Base-by-base conservation (phyloP, 2,113 vertebrate genomes). In the Syngnathus typhle region DNA sequence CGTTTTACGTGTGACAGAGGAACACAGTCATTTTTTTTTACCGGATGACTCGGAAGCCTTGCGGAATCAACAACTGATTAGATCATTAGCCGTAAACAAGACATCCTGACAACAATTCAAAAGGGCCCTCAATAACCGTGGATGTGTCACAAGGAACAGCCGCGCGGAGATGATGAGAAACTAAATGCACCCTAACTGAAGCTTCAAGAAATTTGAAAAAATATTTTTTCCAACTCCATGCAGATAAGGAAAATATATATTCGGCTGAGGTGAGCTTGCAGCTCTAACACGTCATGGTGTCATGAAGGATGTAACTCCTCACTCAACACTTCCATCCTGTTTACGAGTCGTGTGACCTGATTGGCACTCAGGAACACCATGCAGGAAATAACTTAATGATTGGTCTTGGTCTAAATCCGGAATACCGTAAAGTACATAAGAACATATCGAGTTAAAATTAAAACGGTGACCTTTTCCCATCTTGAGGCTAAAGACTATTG, bases 311-410 rank as follows among this genome's bases (percentile, higher is more conserved):
- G 87, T 90, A 89, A 91, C 89, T 86, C 79, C 79, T 90, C 90
- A 90, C 82, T 90, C 89, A 88, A 80, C 85, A 80, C 82, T 87
- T 84, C 85, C 88, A 91, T 92, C 90, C 91, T 91, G 90, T 92
- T 92, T 91, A 89, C 88, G 63, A 84, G 84, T 84, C 75, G 71
- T 82, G 81, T 84, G 85, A 82, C 83, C 84, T 73, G 81, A 86
- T 85, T 88, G 81, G 84, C 82, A 78, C 77, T 88, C 88, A 87
- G 89, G 88, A 90, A 91, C 89, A 86, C 69, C 65, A 60, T 56
- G 76, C 85, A 90, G 87, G 89, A 90, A 90, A 87, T 82, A 87
- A 84, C 82, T 83, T 84, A 83, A 86, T 84, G 83, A 88, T 84
- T 82, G 79, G 81, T 83, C 64, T 70, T 39, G 32, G 60, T 77